Conservation (phyloP, 2,113 vertebrate species). For the Nipponia nippon region DNA sequence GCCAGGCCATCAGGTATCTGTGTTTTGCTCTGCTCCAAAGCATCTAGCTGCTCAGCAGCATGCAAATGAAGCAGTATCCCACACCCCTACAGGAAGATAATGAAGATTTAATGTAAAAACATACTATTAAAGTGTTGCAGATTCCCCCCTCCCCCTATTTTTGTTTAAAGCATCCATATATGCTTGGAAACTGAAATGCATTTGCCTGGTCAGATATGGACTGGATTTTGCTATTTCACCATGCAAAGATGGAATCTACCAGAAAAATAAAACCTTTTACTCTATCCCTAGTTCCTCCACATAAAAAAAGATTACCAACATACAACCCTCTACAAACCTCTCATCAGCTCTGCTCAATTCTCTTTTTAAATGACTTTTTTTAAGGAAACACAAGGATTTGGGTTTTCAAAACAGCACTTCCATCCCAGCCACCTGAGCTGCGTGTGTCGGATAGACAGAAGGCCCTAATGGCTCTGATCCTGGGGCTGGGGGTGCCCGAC, state of each 20-base stretch:
- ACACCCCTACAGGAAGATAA: neutral
- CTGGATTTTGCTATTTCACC: neutral
- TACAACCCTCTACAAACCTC: neutral
- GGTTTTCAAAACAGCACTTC: too few species aligned
- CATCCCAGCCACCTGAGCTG: neutral
- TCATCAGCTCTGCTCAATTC: neutral
- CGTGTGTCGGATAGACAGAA: neutral
- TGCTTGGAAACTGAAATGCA: neutral
- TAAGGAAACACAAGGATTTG: neutral
- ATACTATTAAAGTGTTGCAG: neutral
- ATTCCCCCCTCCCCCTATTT: too few species aligned
- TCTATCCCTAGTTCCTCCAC: neutral
- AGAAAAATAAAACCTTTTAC: neutral
- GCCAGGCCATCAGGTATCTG: neutral
- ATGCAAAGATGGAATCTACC: neutral
- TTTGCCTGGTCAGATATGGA: neutral
- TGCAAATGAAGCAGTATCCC: neutral
- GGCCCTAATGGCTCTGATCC: fast-evolving
- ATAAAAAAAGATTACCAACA: neutral
- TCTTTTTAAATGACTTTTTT: neutral
- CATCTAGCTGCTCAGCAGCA: neutral
- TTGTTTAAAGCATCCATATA: neutral
- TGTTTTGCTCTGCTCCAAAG: neutral
- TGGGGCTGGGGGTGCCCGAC: neutral
- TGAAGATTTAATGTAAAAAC: neutral